phyloP scores from a whole-genome alignment of 2,113 vertebrate genomes.

The Eptesicus fuscus region DNA sequence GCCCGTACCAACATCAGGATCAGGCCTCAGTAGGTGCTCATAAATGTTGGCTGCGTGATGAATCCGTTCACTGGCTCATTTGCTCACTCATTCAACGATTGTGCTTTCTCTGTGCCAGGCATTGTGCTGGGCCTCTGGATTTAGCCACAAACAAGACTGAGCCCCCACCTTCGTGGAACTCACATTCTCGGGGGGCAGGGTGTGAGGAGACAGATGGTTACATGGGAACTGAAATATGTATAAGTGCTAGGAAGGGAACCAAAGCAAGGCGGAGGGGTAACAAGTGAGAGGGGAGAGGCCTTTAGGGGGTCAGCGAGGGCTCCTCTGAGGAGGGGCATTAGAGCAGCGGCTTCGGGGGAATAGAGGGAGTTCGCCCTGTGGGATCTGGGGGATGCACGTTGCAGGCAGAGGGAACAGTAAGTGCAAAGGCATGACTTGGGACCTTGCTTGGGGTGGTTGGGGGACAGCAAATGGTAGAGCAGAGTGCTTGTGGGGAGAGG shows the following conservation, averaged over 20 bases:
- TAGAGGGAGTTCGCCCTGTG: neutral
- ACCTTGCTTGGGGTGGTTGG: neutral
- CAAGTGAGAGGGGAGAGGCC: neutral
- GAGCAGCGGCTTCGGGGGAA: neutral
- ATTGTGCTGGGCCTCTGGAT: neutral
- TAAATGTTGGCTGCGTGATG: neutral
- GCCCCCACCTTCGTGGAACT: neutral
- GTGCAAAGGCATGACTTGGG: neutral
- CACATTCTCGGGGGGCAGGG: neutral
- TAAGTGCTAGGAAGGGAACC: neutral
- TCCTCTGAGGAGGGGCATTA: neutral
- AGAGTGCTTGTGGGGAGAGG: neutral
- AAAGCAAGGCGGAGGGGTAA: neutral
- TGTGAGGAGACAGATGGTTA: neutral
- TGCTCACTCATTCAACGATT: neutral
- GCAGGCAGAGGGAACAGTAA: neutral
- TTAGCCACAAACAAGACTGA: neutral
- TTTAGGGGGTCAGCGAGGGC: neutral
- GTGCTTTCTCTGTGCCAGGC: neutral
- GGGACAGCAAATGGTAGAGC: neutral
- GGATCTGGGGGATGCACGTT: rapidly evolving
- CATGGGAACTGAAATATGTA: too few species aligned
- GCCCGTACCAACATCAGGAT: neutral
- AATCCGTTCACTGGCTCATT: neutral
- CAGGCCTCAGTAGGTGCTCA: neutral